Conservation (phyloP, 2,113 vertebrate species). For the Polypterus bichir region DNA sequence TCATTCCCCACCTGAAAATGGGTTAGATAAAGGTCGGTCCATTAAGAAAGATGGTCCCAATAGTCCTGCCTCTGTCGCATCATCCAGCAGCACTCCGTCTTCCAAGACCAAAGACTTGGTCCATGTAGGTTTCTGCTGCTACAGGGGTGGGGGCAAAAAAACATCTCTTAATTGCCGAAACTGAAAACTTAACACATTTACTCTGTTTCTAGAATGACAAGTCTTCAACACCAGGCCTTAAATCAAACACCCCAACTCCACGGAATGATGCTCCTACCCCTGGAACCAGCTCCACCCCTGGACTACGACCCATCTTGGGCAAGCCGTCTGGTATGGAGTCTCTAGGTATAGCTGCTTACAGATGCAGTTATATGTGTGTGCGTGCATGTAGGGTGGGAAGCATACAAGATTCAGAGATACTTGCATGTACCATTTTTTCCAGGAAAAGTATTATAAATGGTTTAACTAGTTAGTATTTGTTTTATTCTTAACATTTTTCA, state of each 20-base stretch:
- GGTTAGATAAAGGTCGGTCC: slow-evolving; percentile 75
- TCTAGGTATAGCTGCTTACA: background rate
- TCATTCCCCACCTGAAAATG: slow-evolving; percentile 85
- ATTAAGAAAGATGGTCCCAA: slow-evolving; percentile 85
- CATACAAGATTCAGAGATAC: too few species aligned
- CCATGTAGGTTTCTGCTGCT: slow-evolving; percentile 49
- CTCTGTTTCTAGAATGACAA: slow-evolving; percentile 73
- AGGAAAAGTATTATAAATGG: too few species aligned
- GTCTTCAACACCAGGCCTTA: slow-evolving; percentile 85
- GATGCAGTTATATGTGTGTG: slow-evolving; percentile 9
- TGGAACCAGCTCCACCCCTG: slow-evolving; percentile 85
- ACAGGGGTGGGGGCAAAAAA: accelerated
- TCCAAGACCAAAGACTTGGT: slow-evolving; percentile 91
- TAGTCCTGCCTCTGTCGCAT: slow-evolving; percentile 86
- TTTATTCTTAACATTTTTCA: too few species aligned
- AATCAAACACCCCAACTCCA: slow-evolving; percentile 88
- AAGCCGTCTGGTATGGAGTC: slow-evolving; percentile 85
- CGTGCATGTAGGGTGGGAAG: slow-evolving; percentile 24
- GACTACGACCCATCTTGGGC: slow-evolving; percentile 78
- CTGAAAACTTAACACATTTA: background rate
- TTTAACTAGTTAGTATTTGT: too few species aligned
- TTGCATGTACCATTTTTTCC: too few species aligned
- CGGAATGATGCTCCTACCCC: slow-evolving; percentile 84
- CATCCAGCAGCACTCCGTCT: slow-evolving; percentile 91
- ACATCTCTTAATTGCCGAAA: accelerated